Evolutionary conservation across 53 echinoderm and acorn worm genomes (phyloP).

Genomic region (Patiria pectinifera): DNA sequence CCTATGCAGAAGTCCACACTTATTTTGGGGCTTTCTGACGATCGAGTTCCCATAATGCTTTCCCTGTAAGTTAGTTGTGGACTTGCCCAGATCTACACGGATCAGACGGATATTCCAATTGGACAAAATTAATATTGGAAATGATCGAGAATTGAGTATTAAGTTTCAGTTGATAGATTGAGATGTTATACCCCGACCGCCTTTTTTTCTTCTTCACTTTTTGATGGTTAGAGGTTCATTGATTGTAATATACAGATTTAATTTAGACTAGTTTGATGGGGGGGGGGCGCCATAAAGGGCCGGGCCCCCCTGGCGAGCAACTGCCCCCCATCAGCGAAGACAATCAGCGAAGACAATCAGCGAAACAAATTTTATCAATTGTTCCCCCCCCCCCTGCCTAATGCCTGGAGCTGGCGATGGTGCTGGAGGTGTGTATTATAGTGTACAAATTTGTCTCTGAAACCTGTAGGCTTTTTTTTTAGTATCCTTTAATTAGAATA

Average conservation of each 20-base stretch:
- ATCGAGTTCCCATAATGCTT: neutral
- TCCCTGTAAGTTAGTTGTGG: neutral
- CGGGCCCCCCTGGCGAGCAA: too few species aligned
- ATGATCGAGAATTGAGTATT: neutral
- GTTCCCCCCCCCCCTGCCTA: too few species aligned
- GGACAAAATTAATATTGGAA: neutral
- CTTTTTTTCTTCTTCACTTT: neutral
- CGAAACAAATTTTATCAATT: too few species aligned
- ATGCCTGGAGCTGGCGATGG: too few species aligned
- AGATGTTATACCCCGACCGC: neutral
- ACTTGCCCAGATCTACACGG: neutral
- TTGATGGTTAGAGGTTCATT: neutral
- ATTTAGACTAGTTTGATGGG: too few species aligned
- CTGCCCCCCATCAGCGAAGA: too few species aligned
- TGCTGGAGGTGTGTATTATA: too few species aligned
- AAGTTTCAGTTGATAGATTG: neutral
- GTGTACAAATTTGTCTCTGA: too few species aligned
- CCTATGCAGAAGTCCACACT: constrained; percentile 37
- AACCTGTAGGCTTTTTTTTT: neutral
- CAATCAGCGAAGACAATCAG: too few species aligned
- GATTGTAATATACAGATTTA: neutral
- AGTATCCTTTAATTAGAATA: neutral
- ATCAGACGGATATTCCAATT: constrained; percentile 1
- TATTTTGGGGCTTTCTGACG: neutral
- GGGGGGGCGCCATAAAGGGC: too few species aligned